Evolutionary conservation across 2,113 vertebrate species (phyloP).

Genomic region (Podarcis muralis): DNA sequence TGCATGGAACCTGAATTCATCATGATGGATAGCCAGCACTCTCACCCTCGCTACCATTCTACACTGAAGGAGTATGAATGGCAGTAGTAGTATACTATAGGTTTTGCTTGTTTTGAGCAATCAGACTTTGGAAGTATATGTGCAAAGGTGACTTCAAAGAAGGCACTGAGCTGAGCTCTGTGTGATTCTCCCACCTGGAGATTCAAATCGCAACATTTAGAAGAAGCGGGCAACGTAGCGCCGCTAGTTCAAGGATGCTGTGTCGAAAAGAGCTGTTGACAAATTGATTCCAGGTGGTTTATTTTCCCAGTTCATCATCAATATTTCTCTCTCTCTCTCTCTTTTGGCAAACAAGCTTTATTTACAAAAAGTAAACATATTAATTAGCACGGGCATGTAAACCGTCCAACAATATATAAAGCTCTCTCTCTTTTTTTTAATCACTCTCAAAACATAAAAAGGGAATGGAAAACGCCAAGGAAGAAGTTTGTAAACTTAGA

Average conservation of each 20-base stretch:
- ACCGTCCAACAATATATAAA: constrained; percentile 56
- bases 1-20: neutral
- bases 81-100: neutral
- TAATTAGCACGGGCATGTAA: constrained; percentile 53
- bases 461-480: neutral
- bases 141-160: neutral
- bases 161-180: neutral
- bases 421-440: constrained; percentile 15
- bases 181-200: too few relatives aligned
- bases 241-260: neutral
- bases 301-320: constrained; percentile 20
- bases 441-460: constrained; percentile 21
- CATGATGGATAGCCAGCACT: neutral
- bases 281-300: neutral
- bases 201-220: neutral
- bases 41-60: neutral
- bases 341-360: constrained; percentile 50
- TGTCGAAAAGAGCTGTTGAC: neutral
- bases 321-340: neutral
- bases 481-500: constrained; percentile 9
- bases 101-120: neutral
- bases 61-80: neutral
- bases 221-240: neutral
- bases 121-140: neutral
- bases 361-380: constrained; percentile 77